Conservation (phyloP, 1,140 invertebrate genomes). For the Steinernema khuongi region DNA sequence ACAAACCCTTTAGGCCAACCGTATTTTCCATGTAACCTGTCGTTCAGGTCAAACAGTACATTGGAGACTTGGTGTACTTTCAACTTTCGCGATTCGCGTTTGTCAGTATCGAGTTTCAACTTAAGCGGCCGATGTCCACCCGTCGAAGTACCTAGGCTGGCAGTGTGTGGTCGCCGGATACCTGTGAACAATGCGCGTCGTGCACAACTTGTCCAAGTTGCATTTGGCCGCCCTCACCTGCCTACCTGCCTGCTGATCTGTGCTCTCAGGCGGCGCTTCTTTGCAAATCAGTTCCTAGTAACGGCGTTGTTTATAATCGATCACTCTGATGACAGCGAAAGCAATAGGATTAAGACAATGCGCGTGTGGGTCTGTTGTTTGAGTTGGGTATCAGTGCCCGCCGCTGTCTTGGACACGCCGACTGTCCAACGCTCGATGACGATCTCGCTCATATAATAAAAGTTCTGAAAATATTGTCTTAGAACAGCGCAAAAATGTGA, state of each 20-base stretch:
- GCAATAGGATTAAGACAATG: neutral
- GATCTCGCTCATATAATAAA: neutral
- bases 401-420: neutral
- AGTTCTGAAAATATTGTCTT: neutral
- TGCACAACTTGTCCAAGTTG: neutral
- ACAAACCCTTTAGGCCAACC: no score
- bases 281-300: neutral
- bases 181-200: neutral
- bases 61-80: no score
- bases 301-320: neutral
- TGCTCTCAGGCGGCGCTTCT: neutral
- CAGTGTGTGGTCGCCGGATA: no score
- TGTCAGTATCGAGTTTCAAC: no score
- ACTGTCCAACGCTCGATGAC: neutral
- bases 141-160: no score
- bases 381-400: neutral
- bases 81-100: no score
- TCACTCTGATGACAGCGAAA: neutral
- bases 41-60: no score
- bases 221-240: neutral
- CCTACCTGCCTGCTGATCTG: neutral
- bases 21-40: no score
- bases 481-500: neutral
- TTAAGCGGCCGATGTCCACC: no score
- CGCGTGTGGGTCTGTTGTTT: constrained; percentile 8